Base-by-base conservation (phyloP, 2,888 invertebrate species). In the Capitulum mitella region DNA sequence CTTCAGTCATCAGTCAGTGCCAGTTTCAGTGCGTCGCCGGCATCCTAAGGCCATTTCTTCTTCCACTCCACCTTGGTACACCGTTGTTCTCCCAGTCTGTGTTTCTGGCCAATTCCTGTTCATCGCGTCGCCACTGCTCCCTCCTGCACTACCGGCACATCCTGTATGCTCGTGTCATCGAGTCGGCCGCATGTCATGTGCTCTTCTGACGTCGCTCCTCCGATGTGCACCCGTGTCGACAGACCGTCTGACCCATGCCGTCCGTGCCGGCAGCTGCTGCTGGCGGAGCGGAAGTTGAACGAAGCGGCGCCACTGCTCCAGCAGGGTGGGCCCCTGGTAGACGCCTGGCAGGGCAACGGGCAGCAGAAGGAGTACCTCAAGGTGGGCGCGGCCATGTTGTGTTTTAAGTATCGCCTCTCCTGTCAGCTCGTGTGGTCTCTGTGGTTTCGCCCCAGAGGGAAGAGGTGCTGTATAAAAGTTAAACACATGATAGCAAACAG, bases 361-460 rank as follows among this genome's bases (percentile, higher is more conserved):
- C 80, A 80, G 22, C 96, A 97, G 85, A 97, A 97, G 85, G 98
- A 98, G 87, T 96, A 97, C 84, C 89, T 98, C 10, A 95, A 95
- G 83, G 82, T 82, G 79, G n/a, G n/a, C 58, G 8, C 58, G 10
- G 58, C n/a, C 58, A 26, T 8, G n/a, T n/a, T n/a, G n/a, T n/a
- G n/a, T n/a, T n/a, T n/a, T n/a, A n/a, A n/a, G n/a, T n/a, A n/a
- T n/a, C n/a, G n/a, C n/a, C n/a, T n/a, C n/a, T n/a, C n/a, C n/a
- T n/a, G n/a, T n/a, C n/a, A n/a, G n/a, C n/a, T n/a, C n/a, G n/a
- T n/a, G n/a, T n/a, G n/a, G n/a, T n/a, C n/a, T n/a, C n/a, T n/a
- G n/a, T n/a, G n/a, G n/a, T n/a, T n/a, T n/a, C n/a, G n/a, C n/a
- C n/a, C n/a, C n/a, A n/a, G n/a, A n/a, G n/a, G n/a, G n/a, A n/a